Base-by-base conservation (phyloP, 1,140 invertebrate species). In the Amphibalanus amphitrite region DNA sequence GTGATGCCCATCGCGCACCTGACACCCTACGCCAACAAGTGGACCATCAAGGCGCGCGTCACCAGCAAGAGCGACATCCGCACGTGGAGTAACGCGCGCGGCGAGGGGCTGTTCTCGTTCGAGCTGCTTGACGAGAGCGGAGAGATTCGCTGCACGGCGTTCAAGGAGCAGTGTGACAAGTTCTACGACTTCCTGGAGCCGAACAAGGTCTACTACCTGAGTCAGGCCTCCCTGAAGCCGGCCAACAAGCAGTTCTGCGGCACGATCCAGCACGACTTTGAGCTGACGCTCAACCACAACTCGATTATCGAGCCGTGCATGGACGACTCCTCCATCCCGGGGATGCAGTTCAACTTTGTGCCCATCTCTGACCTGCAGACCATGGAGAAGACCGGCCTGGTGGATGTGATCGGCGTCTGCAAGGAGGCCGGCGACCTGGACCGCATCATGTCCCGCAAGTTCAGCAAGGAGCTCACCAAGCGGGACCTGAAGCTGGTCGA, bases 341-440 rank as follows among this genome's bases (percentile, higher is more conserved):
- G 83, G 29, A 82, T 95, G n/a, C 85, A 87, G 67, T 98, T 88
- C 79, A 86, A 95, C 76, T 95, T 98, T 80, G 78, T 86, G 8
- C 83, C 88, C 0, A 89, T 98, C 73, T 86, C 82, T 75, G 82
- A 89, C n/a, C 83, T 98, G 65, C 86, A 87, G 30, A 82, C 82
- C 29, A 84, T 86, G 71, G 82, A 84, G 71, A 81, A 86, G 29
- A 88, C 93, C 74, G 81, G 84, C 4, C 77, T 89, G 26, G 79
- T 95, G 90, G 96, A 99, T 86, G 82, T 97, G 0, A 87, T 98
- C 80, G 96, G 92, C 69, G 86, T 99, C 29, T 92, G 92, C 75
- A 93, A 92, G 78, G 82, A 82, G 38, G 83, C 82, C 3, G 81
- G 82, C 6, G 94, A 97, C 74, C 47, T 95, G 15, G 82, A 85